Conservation (phyloP, 2,888 invertebrate genomes). For the Leptodirus hochenwartii region DNA sequence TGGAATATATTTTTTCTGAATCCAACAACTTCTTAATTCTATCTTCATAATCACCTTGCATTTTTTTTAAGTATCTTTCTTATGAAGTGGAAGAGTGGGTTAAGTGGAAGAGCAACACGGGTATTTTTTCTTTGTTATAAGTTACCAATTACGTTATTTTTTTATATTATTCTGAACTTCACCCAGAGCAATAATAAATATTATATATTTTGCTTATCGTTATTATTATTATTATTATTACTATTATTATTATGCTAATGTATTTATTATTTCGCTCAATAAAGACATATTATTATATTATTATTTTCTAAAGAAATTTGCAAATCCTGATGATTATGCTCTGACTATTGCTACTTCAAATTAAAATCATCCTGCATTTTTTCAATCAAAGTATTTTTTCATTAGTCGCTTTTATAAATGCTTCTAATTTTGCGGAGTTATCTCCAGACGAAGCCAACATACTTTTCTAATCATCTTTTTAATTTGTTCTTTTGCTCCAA, state of each 20-base stretch:
- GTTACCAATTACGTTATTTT: too few relatives aligned
- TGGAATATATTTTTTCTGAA: slow-evolving; percentile 25
- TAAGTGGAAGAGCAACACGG: too few relatives aligned
- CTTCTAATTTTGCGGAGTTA: slow-evolving; percentile 16
- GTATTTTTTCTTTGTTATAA: too few relatives aligned
- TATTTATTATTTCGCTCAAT: too few relatives aligned
- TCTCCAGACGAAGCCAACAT: slow-evolving; percentile 18
- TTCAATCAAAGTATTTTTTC: slow-evolving; percentile 17
- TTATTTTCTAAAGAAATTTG: slow-evolving; percentile 14
- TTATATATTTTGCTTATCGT: too few relatives aligned
- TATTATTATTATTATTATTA: too few relatives aligned
- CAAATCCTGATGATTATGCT: slow-evolving; percentile 14
- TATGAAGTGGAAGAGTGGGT: too few relatives aligned
- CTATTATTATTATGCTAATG: too few relatives aligned
- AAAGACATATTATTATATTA: too few relatives aligned
- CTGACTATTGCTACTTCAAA: slow-evolving; percentile 17
- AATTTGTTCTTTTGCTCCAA: slow-evolving; percentile 33
- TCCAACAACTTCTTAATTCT: slow-evolving; percentile 17
- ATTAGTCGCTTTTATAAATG: slow-evolving; percentile 16
- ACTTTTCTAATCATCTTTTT: slow-evolving; percentile 34
- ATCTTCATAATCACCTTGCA: slow-evolving; percentile 26
- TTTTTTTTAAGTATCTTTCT: slow-evolving; percentile 18
- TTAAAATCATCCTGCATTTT: slow-evolving; percentile 15
- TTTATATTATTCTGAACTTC: too few relatives aligned
- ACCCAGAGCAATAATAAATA: too few relatives aligned